Evolutionary conservation across 2,113 vertebrate species (phyloP).

Genomic region (Gulo gulo): DNA sequence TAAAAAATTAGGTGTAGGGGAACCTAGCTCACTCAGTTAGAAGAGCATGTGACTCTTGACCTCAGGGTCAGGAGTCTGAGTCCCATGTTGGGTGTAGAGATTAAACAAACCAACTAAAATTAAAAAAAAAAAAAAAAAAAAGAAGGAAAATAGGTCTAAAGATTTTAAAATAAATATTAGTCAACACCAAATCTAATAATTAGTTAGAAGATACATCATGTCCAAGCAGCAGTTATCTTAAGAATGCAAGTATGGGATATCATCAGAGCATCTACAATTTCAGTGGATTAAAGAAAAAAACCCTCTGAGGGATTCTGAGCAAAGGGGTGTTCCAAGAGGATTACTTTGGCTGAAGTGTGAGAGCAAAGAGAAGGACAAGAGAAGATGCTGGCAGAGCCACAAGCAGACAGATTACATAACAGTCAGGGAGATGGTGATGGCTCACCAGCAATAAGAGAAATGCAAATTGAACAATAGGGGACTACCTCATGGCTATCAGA

Average conservation of each 20-base stretch:
- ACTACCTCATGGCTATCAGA: neutral
- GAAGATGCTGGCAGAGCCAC: neutral
- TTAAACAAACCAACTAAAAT: neutral
- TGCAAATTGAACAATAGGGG: neutral
- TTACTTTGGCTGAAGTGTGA: neutral
- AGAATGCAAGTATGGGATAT: neutral
- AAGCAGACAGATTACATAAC: neutral
- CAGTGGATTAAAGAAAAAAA: neutral
- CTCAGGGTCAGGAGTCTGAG: neutral
- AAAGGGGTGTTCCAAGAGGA: neutral
- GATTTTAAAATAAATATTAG: constrained; percentile 49
- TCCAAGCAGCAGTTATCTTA: neutral
- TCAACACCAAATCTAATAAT: neutral
- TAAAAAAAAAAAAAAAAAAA: neutral
- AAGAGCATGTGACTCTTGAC: neutral
- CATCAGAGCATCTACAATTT: neutral
- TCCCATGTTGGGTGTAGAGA: neutral
- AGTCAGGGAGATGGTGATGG: too few species aligned
- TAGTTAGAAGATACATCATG: constrained; percentile 3
- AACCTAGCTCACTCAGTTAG: neutral
- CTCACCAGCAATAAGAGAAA: neutral
- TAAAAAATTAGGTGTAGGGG: neutral
- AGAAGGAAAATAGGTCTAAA: neutral
- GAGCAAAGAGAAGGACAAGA: neutral
- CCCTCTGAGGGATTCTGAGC: neutral